Evolutionary conservation across 2,888 invertebrate genomes (phyloP).

Genomic region (Drosophila mayaguana): DNA sequence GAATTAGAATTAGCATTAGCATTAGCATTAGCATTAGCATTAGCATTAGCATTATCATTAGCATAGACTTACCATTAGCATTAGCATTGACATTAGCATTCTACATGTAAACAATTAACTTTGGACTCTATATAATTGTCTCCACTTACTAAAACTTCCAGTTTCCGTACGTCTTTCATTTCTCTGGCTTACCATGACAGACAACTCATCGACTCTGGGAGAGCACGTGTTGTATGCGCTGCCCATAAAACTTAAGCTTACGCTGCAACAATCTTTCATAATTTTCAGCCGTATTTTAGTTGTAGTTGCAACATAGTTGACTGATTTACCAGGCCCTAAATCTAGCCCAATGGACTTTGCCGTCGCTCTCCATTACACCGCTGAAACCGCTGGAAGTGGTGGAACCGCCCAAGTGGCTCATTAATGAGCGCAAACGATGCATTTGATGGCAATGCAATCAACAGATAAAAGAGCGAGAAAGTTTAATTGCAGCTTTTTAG

Average conservation of each 20-base stretch:
- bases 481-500: constrained; percentile 76
- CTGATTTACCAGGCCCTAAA: constrained; percentile 7
- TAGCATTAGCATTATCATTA: too few species aligned
- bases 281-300: not conserved
- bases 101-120: too few species aligned
- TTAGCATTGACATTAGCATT: too few species aligned
- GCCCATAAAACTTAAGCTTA: not conserved
- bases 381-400: constrained; percentile 24
- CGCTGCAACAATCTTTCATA: not conserved
- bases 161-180: not conserved
- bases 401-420: constrained; percentile 50
- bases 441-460: constrained; percentile 70
- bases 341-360: constrained; percentile 1
- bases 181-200: not conserved
- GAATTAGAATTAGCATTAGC: too few species aligned
- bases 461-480: constrained; percentile 73
- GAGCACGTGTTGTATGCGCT: not conserved
- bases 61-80: too few species aligned
- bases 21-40: too few species aligned
- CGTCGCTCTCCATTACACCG: not conserved
- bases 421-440: constrained; percentile 69
- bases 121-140: too few species aligned
- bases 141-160: not conserved
- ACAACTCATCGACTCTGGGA: not conserved
- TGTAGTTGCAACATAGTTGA: constrained; percentile 3